Evolutionary conservation across 1,140 invertebrate genomes (phyloP), one percentile per base, ranked within the genome.

Genomic region (Calliopsis andreniformis): DNA sequence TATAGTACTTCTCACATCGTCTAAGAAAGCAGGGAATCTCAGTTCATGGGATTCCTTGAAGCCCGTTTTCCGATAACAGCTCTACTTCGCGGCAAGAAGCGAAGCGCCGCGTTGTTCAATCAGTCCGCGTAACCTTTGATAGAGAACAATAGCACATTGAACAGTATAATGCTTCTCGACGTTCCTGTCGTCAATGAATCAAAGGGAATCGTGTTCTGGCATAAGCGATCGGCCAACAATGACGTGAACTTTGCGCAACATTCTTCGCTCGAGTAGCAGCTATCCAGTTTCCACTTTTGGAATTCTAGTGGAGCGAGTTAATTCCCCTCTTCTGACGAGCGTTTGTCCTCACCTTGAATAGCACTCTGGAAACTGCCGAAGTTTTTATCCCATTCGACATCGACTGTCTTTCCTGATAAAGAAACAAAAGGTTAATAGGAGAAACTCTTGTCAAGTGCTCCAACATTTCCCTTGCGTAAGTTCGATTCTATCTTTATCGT

Each of bases 181-280:
- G 59, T 79, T 75, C 42, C 49, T 69, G 58, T 75, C 63, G 61
- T 25, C 59, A n/a, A n/a, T 47, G 71, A 56, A 45, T 23, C 56
- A 59, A 79, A 53, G 25, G 16, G 55, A 55, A 61, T 70, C 51
- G 28, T 12, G 39, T 63, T 39, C 28, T 62, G 59, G 56, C 75
- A 79, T 81, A 79, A 81, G 51, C 78, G 79, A 56, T 25, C 45
- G 5, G 32, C 39, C 39, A 51, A 61, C 56, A 55, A 64, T 25
- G 16, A n/a, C 10, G 42, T 30, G n/a, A 45, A 45, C 2, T 7
- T 23, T 16, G 61, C 32, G 20, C 43, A 39, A 53, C 20, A 25
- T 66, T 42, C 32, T 14, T 39, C 23, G 18, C 10, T 42, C 18
- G 35, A 18, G 16, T 43, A 14, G 35, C 59, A 23, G 35, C 20